Percentiles rank a stretch among this genome's conserved stretches.
Conservation (phyloP, 1,140 invertebrate genomes). For the Olivierus martensii region DNA sequence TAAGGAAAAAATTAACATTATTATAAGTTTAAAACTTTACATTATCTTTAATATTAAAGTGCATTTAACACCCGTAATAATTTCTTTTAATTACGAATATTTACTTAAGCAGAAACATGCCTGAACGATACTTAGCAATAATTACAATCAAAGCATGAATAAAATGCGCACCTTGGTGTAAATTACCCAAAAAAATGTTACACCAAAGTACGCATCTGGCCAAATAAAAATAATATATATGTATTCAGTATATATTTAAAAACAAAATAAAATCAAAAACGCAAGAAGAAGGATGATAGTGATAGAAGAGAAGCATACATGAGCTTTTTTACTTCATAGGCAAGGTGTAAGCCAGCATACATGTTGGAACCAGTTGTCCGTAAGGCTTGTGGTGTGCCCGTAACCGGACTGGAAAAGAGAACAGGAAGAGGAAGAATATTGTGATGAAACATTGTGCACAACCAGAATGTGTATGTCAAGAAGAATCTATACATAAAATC, state of each 20-base stretch:
- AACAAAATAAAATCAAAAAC: slow-evolving; percentile 3
- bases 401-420: slow-evolving; percentile 23
- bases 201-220: background rate
- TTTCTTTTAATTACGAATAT: too few species aligned
- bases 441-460: background rate
- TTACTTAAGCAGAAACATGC: too few species aligned
- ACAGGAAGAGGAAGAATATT: slow-evolving; percentile 6
- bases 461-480: background rate
- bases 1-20: too few species aligned
- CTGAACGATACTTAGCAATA: too few species aligned
- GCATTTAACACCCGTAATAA: too few species aligned
- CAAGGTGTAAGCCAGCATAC: slow-evolving; percentile 92
- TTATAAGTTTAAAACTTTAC: too few species aligned
- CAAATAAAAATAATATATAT: background rate
- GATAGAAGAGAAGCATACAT: slow-evolving; percentile 60
- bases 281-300: slow-evolving; percentile 8
- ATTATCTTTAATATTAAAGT: too few species aligned
- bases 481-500: background rate
- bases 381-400: slow-evolving; percentile 41
- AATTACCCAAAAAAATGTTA: background rate
- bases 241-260: background rate
- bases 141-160: too few species aligned
- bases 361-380: slow-evolving; percentile 52
- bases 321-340: slow-evolving; percentile 99
- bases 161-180: too few species aligned